These are phyloP conservation scores for Sebastes kiyomatsui DNA, from an alignment of 2,797 vertebrate genomes.

Conservation along the genomic window DNA sequence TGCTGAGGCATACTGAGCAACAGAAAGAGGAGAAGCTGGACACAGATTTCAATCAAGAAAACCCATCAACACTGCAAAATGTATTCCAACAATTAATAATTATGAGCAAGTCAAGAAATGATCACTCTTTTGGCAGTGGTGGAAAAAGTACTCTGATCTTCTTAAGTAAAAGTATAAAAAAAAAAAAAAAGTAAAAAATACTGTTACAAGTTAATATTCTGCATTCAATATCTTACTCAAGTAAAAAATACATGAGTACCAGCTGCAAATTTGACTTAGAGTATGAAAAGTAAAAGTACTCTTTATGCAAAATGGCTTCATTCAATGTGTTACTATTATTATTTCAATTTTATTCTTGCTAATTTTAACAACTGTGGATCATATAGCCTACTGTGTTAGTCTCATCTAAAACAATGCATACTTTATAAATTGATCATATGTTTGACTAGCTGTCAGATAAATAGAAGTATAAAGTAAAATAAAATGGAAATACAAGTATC, in stretches of 20 bases:
- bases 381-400: background rate
- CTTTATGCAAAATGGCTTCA: background rate
- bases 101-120: background rate
- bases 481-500: background rate
- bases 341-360: background rate
- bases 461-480: background rate
- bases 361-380: background rate
- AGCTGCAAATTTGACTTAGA: background rate
- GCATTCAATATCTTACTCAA: background rate
- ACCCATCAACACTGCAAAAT: background rate
- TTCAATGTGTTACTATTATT: background rate
- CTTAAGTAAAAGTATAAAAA: background rate
- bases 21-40: background rate
- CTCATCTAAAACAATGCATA: background rate
- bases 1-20: background rate
- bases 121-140: background rate
- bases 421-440: background rate
- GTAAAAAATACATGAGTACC: background rate
- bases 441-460: background rate
- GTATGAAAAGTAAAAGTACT: background rate
- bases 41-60: background rate
- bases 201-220: background rate
- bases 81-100: background rate
- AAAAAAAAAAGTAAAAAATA: background rate
- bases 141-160: background rate